Evolutionary conservation across 1,140 invertebrate species (phyloP), one percentile per base, ranked within the genome.

Genomic region (Olivierus martensii): DNA sequence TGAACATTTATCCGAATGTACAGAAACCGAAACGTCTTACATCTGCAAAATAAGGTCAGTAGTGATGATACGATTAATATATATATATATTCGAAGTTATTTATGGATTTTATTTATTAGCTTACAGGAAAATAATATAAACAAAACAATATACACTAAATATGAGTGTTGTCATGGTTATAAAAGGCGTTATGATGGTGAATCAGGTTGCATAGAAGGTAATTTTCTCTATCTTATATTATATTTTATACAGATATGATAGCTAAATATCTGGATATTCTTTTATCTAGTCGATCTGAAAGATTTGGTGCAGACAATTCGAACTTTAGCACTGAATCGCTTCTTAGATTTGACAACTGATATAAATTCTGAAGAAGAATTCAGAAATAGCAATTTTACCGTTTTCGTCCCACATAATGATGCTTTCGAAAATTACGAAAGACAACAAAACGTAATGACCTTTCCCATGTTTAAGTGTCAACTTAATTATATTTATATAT

Each of bases 91-190:
- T n/a, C n/a, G n/a, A n/a, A n/a, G n/a, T n/a, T n/a, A n/a, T n/a
- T n/a, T n/a, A n/a, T n/a, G n/a, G n/a, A 75, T 57, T 64, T 73
- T 21, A 73, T 72, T 58, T 69, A 73, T 59, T 48, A 19, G 6
- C 2, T 49, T 54, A 10, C 41, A 50, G 48, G 28, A 19, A 35
- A 69, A 73, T 59, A 74, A 73, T 39, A 69, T 73, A 19, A 70
- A 71, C 56, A 76, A 76, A 63, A 76, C 75, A 18, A 61, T 74
- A 57, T 70, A 67, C n/a, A 65, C 75, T 48, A 75, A 71, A 47
- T 76, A 78, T 51, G 74, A 77, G 61, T 79, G 78, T 57, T 79
- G 78, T 59, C 70, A 77, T 53, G 77, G 77, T 18, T 78, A 69
- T 65, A 65, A 68, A 46, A 68, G 75, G 51, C 62, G 46, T 21